These are phyloP conservation scores for Eugnorisma glareosa DNA, from an alignment of 2,888 invertebrate species.

Conservation along the genomic window DNA sequence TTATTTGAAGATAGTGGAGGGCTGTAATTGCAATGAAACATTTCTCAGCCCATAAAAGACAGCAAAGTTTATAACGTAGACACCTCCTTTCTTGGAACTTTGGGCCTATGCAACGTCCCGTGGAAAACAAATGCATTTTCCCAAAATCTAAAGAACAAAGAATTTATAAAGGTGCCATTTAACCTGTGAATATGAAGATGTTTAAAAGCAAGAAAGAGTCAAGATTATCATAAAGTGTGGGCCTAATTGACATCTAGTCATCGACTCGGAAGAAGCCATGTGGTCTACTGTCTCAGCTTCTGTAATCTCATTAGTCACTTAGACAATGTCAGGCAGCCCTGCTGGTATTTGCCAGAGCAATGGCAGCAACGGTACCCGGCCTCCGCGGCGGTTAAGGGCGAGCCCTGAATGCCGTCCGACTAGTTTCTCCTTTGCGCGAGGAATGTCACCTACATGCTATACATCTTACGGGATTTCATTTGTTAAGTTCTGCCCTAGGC, in stretches of 20 bases:
- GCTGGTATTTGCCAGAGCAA: conserved; percentile 66
- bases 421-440: conserved; percentile 84
- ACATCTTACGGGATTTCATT: conserved; percentile 70
- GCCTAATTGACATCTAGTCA: neutral
- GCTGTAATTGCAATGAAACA: neutral
- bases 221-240: neutral
- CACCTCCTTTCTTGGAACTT: neutral
- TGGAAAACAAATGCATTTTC: neutral
- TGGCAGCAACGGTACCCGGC: conserved; percentile 81
- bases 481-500: conserved; percentile 50
- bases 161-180: neutral
- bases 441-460: conserved; percentile 86
- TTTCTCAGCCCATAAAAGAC: neutral
- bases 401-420: conserved; percentile 85
- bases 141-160: neutral
- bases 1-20: neutral
- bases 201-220: neutral
- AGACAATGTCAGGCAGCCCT: conserved; percentile 68
- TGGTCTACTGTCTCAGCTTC: conserved; percentile 13
- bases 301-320: conserved; percentile 33
- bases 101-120: neutral
- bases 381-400: conserved; percentile 82
- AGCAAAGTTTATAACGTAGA: neutral
- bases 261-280: neutral
- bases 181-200: neutral